These are phyloP conservation scores for Griposia aprilina DNA, from an alignment of 2,888 invertebrate species.

Conservation along the genomic window DNA sequence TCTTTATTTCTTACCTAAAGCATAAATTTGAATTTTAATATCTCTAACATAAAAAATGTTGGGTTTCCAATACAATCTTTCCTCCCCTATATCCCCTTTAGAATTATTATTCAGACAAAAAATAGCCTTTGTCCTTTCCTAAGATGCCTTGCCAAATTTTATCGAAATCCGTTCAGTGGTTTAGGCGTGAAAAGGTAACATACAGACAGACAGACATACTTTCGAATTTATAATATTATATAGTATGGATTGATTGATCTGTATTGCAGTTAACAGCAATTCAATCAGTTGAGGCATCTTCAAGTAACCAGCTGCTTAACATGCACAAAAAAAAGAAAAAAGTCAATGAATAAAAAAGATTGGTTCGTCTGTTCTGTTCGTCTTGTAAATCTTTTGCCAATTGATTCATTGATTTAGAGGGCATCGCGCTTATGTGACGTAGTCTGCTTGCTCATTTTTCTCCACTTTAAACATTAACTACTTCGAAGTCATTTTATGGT, in stretches of 20 bases:
- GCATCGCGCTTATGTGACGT: constrained; percentile 26
- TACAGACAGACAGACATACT: too few species aligned
- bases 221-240: too few species aligned
- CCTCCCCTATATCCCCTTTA: too few species aligned
- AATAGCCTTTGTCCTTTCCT: too few species aligned
- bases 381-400: constrained; percentile 27
- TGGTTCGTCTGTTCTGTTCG: constrained; percentile 23
- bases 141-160: too few species aligned
- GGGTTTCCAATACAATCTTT: too few species aligned
- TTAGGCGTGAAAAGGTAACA: too few species aligned
- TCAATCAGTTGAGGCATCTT: constrained; percentile 15
- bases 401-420: constrained; percentile 44
- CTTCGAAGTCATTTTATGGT: background rate
- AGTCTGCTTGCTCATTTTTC: constrained; percentile 11
- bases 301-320: constrained; percentile 5
- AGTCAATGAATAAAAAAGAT: constrained; percentile 23
- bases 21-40: too few species aligned
- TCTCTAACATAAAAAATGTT: too few species aligned
- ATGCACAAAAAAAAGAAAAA: constrained; percentile 19
- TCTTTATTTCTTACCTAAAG: too few species aligned
- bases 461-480: constrained; percentile 3
- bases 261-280: constrained; percentile 12
- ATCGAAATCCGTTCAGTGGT: too few species aligned
- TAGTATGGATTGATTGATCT: constrained; percentile 1
- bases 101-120: too few species aligned